phyloP scores from a whole-genome alignment of 1,140 invertebrate species.

The Trialeurodes vaporariorum region DNA sequence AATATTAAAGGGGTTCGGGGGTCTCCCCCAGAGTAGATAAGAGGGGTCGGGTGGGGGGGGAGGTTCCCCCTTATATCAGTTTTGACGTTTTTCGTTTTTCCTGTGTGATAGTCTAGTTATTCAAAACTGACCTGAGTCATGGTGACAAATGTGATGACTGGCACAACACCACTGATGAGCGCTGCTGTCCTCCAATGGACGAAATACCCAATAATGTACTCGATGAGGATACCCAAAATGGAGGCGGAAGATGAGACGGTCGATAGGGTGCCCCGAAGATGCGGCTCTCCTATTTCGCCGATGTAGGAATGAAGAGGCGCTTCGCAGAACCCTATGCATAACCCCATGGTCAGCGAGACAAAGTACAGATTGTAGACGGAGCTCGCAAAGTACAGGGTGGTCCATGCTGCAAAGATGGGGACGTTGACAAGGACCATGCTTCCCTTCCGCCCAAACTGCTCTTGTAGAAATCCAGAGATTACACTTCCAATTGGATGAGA shows the following conservation, averaged over 20 bases:
- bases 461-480: not conserved
- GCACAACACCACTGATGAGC: slow-evolving; percentile 19
- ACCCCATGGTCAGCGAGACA: slow-evolving; percentile 15
- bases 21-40: no score
- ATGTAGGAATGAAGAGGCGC: slow-evolving; percentile 42
- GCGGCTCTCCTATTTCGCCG: slow-evolving; percentile 39
- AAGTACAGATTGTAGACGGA: slow-evolving; percentile 10
- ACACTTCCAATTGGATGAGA: slow-evolving; percentile 3
- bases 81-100: no score
- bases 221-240: slow-evolving; percentile 19
- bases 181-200: no score
- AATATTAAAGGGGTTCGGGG: no score
- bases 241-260: slow-evolving; percentile 20
- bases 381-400: slow-evolving; percentile 11
- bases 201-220: slow-evolving; percentile 18
- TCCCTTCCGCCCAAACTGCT: slow-evolving; percentile 16
- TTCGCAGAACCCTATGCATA: slow-evolving; percentile 39
- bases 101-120: no score
- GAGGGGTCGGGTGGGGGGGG: no score
- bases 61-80: no score
- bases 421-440: slow-evolving; percentile 20
- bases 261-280: slow-evolving; percentile 20
- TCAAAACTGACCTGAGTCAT: slow-evolving; percentile 24
- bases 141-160: slow-evolving; percentile 21
- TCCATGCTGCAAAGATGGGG: slow-evolving; percentile 16